These are phyloP conservation scores for Amphiduros pacificus DNA, from an alignment of 2,888 invertebrate species.

Conservation along the genomic window DNA sequence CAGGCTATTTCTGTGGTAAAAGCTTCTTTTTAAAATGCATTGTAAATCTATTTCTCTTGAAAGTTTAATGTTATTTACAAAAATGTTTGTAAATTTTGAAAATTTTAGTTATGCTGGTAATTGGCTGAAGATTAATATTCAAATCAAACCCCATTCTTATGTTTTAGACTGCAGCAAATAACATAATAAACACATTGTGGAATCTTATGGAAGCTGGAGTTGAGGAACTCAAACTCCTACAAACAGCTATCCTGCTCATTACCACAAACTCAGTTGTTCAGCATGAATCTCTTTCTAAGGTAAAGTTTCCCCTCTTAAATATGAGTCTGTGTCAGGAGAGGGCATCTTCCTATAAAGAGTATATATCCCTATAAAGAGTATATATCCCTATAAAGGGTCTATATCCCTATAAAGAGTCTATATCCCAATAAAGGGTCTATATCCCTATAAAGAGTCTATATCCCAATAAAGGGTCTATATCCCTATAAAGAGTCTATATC, in stretches of 20 bases:
- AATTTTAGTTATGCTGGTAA: not conserved
- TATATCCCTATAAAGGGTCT: no score
- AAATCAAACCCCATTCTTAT: not conserved
- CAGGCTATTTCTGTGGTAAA: slow-evolving; percentile 58
- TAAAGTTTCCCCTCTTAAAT: slow-evolving; percentile 64
- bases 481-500: no score
- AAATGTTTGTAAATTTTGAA: not conserved
- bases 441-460: no score
- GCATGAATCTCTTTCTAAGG: slow-evolving; percentile 91
- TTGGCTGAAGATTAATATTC: not conserved
- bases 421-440: no score
- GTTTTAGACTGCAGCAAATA: slow-evolving; percentile 27
- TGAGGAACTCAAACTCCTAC: slow-evolving; percentile 93
- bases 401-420: no score
- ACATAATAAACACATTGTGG: slow-evolving; percentile 83
- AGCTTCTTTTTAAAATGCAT: not conserved
- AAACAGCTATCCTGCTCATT: slow-evolving; percentile 89
- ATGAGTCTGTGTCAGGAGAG: no score
- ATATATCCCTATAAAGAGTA: no score
- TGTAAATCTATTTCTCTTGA: not conserved
- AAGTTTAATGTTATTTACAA: not conserved
- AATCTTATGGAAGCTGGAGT: slow-evolving; percentile 90
- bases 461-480: no score
- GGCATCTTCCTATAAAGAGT: no score
- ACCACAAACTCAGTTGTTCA: slow-evolving; percentile 95